Percentiles rank a stretch among this genome's conserved stretches.
Conservation (phyloP, 2,797 vertebrate species). For the Melanotaenia parkinsoni region DNA sequence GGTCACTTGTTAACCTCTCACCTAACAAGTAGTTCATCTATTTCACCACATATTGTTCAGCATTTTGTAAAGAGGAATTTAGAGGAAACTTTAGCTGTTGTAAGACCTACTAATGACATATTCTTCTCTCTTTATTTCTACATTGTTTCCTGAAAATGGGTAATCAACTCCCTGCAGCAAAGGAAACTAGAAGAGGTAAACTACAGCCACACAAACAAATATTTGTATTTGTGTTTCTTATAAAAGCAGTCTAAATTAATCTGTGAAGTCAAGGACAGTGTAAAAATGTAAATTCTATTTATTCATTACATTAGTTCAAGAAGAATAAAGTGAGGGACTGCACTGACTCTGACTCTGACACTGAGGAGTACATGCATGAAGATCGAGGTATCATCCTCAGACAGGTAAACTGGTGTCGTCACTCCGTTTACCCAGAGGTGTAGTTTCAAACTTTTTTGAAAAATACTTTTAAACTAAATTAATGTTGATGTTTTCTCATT, state of each 20-base stretch:
- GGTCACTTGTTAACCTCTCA: background rate
- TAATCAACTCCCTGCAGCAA: slow-evolving; percentile 51
- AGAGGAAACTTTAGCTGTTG: background rate
- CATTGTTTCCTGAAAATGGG: background rate
- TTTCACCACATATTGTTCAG: background rate
- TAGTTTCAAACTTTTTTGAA: background rate
- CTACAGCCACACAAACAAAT: background rate
- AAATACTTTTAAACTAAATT: background rate
- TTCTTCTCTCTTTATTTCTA: slow-evolving; percentile 30
- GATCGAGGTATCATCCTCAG: slow-evolving; percentile 75
- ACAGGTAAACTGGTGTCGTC: slow-evolving; percentile 65
- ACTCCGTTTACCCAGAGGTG: background rate
- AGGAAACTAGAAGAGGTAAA: slow-evolving; percentile 73
- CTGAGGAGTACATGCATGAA: slow-evolving; percentile 69
- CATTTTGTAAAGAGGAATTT: background rate
- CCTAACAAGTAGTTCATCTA: background rate
- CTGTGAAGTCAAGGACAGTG: background rate
- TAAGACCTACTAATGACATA: background rate
- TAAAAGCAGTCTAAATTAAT: background rate
- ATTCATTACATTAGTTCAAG: slow-evolving; percentile 73
- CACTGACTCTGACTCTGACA: slow-evolving; percentile 78
- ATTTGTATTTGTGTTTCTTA: background rate
- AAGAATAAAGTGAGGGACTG: slow-evolving; percentile 80
- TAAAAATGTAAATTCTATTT: background rate
- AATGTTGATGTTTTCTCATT: background rate